These are phyloP conservation scores for Onychostruthus taczanowskii DNA, from an alignment of 2,113 vertebrate species.

Conservation along the genomic window DNA sequence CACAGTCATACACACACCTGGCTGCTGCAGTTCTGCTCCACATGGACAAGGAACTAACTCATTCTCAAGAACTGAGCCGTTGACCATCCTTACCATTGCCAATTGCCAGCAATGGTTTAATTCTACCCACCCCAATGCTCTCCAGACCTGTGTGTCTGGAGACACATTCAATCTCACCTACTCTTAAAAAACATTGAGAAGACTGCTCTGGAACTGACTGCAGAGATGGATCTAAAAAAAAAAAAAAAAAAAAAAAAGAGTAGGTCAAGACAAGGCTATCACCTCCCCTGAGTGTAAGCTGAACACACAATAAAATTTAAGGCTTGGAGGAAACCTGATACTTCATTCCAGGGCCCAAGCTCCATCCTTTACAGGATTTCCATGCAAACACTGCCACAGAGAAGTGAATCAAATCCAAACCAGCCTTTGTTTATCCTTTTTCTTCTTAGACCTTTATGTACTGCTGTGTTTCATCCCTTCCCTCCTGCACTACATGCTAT, in stretches of 20 bases:
- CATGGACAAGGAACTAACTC: background rate
- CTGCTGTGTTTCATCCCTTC: background rate
- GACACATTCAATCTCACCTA: background rate
- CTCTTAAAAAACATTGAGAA: background rate
- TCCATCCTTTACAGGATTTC: background rate
- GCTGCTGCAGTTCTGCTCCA: background rate
- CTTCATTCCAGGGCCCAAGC: background rate
- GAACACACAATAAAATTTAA: background rate
- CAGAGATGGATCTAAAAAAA: background rate
- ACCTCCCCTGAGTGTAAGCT: background rate
- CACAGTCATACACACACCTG: background rate
- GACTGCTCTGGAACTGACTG: background rate
- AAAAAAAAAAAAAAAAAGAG: background rate
- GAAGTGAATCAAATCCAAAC: slow-evolving; percentile 1
- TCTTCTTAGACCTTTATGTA: background rate
- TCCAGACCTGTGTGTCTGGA: background rate
- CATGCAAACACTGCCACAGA: background rate
- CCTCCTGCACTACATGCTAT: background rate
- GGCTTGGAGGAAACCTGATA: background rate
- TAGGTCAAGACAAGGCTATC: background rate
- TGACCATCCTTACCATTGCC: background rate
- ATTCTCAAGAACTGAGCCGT: background rate
- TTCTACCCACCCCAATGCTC: background rate
- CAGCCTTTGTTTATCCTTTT: background rate
- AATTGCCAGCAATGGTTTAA: background rate